These are phyloP conservation scores for Bolinopsis microptera DNA, from an alignment of 37 sponge, comb jelly and placozoan species.

Conservation along the genomic window DNA sequence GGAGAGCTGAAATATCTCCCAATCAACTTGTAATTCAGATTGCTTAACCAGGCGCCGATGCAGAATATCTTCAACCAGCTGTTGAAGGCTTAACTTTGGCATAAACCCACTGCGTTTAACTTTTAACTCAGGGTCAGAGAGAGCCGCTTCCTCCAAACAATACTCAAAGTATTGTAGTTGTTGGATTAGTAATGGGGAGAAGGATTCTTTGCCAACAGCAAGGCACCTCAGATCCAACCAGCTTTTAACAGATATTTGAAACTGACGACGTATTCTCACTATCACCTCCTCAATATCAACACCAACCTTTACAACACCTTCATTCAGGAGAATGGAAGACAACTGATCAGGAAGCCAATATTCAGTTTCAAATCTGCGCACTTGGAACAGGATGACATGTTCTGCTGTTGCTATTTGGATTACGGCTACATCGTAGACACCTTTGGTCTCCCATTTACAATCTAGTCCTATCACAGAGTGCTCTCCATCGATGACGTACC, in stretches of 20 bases:
- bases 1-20: too few species aligned
- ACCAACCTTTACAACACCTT: neutral
- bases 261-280: neutral
- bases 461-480: too few species aligned
- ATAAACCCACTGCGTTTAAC: neutral
- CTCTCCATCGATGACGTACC: too few species aligned
- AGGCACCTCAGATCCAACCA: neutral
- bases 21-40: too few species aligned
- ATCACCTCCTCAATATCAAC: neutral
- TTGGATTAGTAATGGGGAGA: neutral
- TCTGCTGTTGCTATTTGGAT: slow-evolving; percentile 4
- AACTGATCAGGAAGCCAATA: neutral
- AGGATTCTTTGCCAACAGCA: neutral
- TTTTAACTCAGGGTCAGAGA: too few species aligned
- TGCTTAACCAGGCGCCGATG: too few species aligned
- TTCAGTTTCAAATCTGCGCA: neutral
- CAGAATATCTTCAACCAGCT: too few species aligned
- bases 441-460: neutral
- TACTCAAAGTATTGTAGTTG: neutral
- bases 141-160: too few species aligned
- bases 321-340: neutral
- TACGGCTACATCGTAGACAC: too few species aligned
- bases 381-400: neutral
- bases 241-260: neutral
- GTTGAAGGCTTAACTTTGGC: neutral